Percentiles rank a stretch among this genome's conserved stretches.
Conservation (phyloP, 2,113 vertebrate genomes). For the Sylvicapra grimmia region DNA sequence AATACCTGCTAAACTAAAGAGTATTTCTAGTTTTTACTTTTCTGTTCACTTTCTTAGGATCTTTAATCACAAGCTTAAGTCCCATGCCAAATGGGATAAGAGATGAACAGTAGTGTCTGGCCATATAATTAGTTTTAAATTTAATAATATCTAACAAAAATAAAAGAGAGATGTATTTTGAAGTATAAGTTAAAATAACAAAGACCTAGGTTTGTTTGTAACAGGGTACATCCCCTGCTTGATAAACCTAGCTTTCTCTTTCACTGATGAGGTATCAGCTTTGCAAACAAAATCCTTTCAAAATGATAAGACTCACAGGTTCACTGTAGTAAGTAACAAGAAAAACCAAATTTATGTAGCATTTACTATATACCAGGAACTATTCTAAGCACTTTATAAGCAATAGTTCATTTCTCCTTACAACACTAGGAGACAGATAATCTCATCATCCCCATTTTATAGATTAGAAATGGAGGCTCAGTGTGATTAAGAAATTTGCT, state of each 20-base stretch:
- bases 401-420: neutral
- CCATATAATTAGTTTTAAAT: neutral
- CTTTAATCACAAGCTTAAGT: neutral
- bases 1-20: neutral
- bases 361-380: neutral
- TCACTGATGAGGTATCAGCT: neutral
- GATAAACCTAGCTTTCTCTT: constrained; percentile 30
- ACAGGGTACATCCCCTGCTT: neutral
- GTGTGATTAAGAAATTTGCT: neutral
- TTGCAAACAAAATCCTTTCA: constrained; percentile 46
- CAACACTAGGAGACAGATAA: neutral
- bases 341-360: neutral
- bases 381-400: neutral
- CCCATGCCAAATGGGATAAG: neutral
- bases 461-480: neutral
- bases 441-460: neutral
- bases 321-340: neutral
- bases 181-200: neutral
- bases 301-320: neutral
- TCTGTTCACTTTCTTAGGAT: neutral
- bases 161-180: neutral
- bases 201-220: neutral
- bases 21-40: neutral
- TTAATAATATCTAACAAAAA: neutral
- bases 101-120: neutral